Conservation (phyloP, 2,113 vertebrate species). For the Tyrannus savana region DNA sequence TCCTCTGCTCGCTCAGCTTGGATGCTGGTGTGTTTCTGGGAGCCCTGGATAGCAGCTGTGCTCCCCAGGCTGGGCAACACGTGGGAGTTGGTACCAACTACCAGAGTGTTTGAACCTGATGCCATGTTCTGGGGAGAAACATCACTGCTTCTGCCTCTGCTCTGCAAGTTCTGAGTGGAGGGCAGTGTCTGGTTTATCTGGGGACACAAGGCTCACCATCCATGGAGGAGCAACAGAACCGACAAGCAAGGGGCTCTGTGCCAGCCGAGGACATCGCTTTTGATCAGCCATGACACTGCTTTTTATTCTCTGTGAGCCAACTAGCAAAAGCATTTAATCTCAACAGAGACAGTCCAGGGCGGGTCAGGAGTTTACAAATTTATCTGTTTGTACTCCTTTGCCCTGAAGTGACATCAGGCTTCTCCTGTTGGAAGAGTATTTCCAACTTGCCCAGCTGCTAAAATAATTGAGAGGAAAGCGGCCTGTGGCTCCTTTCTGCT, state of each 20-base stretch:
- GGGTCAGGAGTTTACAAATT: background rate
- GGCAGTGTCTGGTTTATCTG: background rate
- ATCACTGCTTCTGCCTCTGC: background rate
- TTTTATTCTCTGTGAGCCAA: background rate
- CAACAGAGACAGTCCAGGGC: background rate
- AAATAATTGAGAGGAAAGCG: background rate
- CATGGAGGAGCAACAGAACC: background rate
- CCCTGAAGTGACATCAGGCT: background rate
- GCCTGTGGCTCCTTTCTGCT: background rate
- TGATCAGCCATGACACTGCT: background rate
- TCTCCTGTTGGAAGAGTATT: background rate
- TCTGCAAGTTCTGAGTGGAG: background rate
- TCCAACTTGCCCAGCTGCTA: background rate
- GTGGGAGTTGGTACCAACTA: fast-evolving
- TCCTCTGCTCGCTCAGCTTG: background rate
- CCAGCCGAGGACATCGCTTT: background rate
- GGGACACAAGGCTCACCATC: background rate
- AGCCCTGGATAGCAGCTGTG: background rate
- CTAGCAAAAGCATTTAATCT: constrained; percentile 15
- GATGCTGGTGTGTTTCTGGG: background rate
- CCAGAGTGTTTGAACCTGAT: background rate
- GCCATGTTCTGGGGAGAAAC: fast-evolving
- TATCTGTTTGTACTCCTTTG: background rate
- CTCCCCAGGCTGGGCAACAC: background rate
- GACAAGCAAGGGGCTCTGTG: background rate